phyloP scores from a whole-genome alignment of 1,140 invertebrate genomes.

The Zaprionus camerounensis region DNA sequence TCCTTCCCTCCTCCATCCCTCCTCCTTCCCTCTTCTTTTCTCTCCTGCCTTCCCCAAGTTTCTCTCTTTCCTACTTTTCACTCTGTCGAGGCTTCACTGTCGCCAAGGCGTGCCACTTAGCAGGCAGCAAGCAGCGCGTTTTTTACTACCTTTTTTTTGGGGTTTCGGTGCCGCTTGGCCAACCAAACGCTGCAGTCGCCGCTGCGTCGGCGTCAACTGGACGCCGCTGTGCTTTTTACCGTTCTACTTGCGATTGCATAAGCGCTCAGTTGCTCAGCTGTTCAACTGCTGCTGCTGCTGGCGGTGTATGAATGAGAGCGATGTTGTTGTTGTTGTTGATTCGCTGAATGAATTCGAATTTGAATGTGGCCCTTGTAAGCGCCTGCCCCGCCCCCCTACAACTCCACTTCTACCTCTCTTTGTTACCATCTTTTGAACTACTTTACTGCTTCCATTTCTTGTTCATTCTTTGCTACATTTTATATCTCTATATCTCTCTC shows the following conservation, averaged over 20 bases:
- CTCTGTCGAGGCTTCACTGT: slow-evolving; percentile 4
- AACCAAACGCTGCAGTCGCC: slow-evolving; percentile 44
- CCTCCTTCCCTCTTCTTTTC: background rate
- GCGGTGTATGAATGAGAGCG: background rate
- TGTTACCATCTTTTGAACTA: background rate
- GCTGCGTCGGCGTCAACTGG: slow-evolving; percentile 22
- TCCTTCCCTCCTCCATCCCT: background rate
- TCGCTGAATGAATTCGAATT: slow-evolving; percentile 40
- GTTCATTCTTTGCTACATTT: background rate
- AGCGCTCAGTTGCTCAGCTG: slow-evolving; percentile 41
- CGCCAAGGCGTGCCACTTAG: slow-evolving; percentile 39
- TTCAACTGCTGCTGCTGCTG: slow-evolving; percentile 2
- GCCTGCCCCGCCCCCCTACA: background rate
- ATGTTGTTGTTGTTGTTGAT: slow-evolving; percentile 16
- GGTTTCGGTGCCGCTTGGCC: slow-evolving; percentile 63
- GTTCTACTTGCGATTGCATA: slow-evolving; percentile 67
- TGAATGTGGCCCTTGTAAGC: slow-evolving; percentile 29
- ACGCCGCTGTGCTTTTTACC: slow-evolving; percentile 51
- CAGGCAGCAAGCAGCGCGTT: slow-evolving; percentile 21
- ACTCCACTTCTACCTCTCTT: background rate
- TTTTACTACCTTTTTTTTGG: slow-evolving; percentile 12
- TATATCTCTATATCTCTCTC: background rate
- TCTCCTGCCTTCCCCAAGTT: background rate
- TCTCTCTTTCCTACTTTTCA: background rate
- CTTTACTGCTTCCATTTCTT: background rate